These are phyloP conservation scores for Aradophagus sp. DNA, from an alignment of 1,140 invertebrate species.

Conservation along the genomic window DNA sequence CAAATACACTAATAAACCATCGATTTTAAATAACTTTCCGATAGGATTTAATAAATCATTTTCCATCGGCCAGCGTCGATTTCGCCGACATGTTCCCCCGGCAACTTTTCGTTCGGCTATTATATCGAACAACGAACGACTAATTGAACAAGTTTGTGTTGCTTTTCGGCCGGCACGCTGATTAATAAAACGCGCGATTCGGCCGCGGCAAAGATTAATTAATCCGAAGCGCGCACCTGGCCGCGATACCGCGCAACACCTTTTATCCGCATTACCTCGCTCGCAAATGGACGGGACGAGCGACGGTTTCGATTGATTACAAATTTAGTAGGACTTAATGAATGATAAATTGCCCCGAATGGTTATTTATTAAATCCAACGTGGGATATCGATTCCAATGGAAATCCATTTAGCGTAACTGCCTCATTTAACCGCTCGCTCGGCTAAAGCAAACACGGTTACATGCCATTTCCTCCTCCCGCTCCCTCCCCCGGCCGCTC, in stretches of 20 bases:
- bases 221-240: slow-evolving; percentile 29
- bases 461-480: not conserved
- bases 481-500: too few species aligned
- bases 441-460: slow-evolving; percentile 28
- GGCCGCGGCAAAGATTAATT: slow-evolving; percentile 44
- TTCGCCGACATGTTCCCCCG: too few species aligned
- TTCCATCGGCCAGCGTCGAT: too few species aligned
- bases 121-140: too few species aligned
- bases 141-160: too few species aligned
- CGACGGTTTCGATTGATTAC: slow-evolving; percentile 35
- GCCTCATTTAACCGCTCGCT: slow-evolving; percentile 18
- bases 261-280: slow-evolving; percentile 18
- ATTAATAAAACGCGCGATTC: too few species aligned
- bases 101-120: too few species aligned
- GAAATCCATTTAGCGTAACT: slow-evolving; percentile 36
- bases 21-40: too few species aligned
- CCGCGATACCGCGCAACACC: slow-evolving; percentile 34
- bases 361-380: slow-evolving; percentile 43
- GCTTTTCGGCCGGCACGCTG: too few species aligned
- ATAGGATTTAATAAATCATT: too few species aligned
- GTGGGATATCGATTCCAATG: slow-evolving; percentile 24
- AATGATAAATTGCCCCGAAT: slow-evolving; percentile 41
- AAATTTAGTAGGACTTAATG: slow-evolving; percentile 42
- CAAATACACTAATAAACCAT: too few species aligned
- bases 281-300: slow-evolving; percentile 7